Base-by-base conservation (phyloP, 2,888 invertebrate species). In the Taphrorychus bicolor region DNA sequence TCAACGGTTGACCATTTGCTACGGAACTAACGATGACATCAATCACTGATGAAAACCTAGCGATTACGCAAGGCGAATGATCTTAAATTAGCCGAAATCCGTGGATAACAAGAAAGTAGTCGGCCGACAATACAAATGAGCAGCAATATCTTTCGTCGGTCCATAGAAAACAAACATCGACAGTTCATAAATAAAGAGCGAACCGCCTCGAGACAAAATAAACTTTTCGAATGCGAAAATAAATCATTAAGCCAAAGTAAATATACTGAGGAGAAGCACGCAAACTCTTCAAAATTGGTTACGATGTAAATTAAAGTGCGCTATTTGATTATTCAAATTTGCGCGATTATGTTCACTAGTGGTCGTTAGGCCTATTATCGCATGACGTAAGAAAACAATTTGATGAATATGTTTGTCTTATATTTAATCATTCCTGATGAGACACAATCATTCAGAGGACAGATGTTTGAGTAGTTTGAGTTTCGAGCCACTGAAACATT, bases 141-240 rank as follows among this genome's bases (percentile, higher is more conserved):
- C 22, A 59, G 40, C 21, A 56, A 66, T 66, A 66, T 66, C 66
- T 51, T 18, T 66, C 66, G 59, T 66, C 66, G 59, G 58, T 14
- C 16, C 14, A 40, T 40, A 59, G 60, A 63, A 68, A 63, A 68
- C 68, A 64, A 68, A 63, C 66, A 66, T 56, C 60, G 59, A 24
- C 64, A 54, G 68, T 59, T 68, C 59, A 59, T 68, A 68, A 68
- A 68, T 68, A 68, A 68, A 68, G 54, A 60, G 41, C 49, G 57
- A 41, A 42, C 40, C n/a, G 9, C 41, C 45, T 42, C 52, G 45
- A 66, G 56, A 59, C 63, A 53, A 77, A 77, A 77, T 71, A 76
- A 77, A 76, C 75, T 75, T 71, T 66, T 75, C 76, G 64, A 68
- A 71, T 74, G 74, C 77, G 68, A 76, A 77, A 77, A 77, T 76